These are phyloP conservation scores for Drosophila tanythrix DNA, from an alignment of 2,888 invertebrate species.

Conservation along the genomic window DNA sequence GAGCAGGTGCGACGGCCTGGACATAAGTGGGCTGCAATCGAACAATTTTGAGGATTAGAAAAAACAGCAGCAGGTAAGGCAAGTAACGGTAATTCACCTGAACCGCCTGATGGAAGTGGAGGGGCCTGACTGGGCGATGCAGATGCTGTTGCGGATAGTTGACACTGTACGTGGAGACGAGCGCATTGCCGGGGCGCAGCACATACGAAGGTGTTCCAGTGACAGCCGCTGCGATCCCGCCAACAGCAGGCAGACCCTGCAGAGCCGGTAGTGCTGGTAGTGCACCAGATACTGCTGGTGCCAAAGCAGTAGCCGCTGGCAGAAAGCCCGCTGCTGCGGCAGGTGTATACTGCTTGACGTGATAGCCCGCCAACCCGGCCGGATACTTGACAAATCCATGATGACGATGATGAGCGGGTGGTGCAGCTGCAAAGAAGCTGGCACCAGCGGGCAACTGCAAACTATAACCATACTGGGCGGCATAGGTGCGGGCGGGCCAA, in stretches of 20 bases:
- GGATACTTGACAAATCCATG: constrained; percentile 61
- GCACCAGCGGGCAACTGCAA: constrained; percentile 73
- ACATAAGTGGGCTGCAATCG: constrained; percentile 57
- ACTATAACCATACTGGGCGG: constrained; percentile 82
- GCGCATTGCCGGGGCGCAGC: constrained; percentile 82
- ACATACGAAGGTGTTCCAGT: constrained; percentile 70
- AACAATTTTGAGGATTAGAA: background rate
- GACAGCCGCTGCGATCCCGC: constrained; percentile 41
- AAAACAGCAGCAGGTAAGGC: background rate
- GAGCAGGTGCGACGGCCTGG: constrained; percentile 48
- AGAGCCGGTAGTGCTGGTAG: constrained; percentile 29
- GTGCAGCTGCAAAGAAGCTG: constrained; percentile 61
- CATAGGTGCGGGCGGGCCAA: constrained; percentile 82
- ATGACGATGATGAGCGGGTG: constrained; percentile 52
- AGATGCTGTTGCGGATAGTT: constrained; percentile 82
- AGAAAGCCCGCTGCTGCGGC: constrained; percentile 24
- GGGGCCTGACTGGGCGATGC: constrained; percentile 68
- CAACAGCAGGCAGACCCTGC: constrained; percentile 38
- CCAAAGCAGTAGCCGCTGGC: constrained; percentile 16
- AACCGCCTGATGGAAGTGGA: constrained; percentile 60
- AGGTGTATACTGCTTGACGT: constrained; percentile 47
- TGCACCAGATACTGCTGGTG: constrained; percentile 18
- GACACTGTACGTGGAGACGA: constrained; percentile 82
- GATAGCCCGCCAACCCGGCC: constrained; percentile 37
- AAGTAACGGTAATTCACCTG: constrained; percentile 44